A percentile compares a stretch with the other conserved stretches of the same genome.
Evolutionary conservation across 1,140 invertebrate genomes (phyloP).

Genomic region (Xylocopa sonorina): DNA sequence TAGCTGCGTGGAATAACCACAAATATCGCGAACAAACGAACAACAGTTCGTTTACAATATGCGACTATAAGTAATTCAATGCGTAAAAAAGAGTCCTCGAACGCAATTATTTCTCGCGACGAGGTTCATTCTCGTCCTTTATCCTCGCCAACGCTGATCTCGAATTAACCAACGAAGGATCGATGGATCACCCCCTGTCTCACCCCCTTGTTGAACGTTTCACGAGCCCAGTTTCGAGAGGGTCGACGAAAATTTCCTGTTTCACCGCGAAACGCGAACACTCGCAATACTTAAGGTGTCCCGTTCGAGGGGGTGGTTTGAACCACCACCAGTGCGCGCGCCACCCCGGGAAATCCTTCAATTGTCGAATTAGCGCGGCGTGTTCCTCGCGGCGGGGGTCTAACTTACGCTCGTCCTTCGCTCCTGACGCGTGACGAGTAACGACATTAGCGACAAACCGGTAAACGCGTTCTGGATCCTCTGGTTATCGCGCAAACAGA

Average conservation of each 20-base stretch:
- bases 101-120: too few relatives aligned
- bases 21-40: not conserved
- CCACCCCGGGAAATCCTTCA: conserved; percentile 20
- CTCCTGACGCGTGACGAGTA: not conserved
- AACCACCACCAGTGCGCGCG: too few relatives aligned
- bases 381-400: conserved; percentile 1
- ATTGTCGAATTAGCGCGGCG: conserved; percentile 33
- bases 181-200: too few relatives aligned
- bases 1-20: not conserved
- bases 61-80: too few relatives aligned
- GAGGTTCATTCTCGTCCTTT: too few relatives aligned
- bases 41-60: not conserved
- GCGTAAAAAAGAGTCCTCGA: too few relatives aligned
- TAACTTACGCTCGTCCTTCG: conserved; percentile 24
- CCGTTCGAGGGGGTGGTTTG: not conserved
- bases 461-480: conserved; percentile 30
- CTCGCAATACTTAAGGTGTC: conserved; percentile 12
- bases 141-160: too few relatives aligned
- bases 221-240: too few relatives aligned
- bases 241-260: not conserved
- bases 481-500: conserved; percentile 27
- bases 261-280: not conserved
- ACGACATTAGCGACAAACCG: conserved; percentile 26
- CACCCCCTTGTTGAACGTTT: not conserved
- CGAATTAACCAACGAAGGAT: not conserved